Conservation (phyloP, 1,140 invertebrate genomes). For the Phthorimaea operculella region DNA sequence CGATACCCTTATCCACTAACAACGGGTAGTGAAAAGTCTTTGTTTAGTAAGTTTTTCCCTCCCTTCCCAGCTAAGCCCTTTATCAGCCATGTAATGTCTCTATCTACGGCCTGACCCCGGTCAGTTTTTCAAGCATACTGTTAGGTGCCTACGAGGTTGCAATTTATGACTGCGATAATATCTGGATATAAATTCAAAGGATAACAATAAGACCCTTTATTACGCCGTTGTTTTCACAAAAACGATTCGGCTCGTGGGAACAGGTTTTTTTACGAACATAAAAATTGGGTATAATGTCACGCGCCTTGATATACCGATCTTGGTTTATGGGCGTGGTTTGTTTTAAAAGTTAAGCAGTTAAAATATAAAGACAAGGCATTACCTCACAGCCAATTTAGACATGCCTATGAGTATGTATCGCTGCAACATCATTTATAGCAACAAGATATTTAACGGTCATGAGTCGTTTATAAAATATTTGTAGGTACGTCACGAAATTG, state of each 20-base stretch:
- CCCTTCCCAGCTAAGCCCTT: too few relatives aligned
- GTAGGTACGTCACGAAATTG: too few relatives aligned
- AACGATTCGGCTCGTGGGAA: conserved; percentile 48
- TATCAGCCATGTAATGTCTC: too few relatives aligned
- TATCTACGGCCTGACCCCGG: conserved; percentile 9
- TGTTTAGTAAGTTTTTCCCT: too few relatives aligned
- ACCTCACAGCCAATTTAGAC: too few relatives aligned
- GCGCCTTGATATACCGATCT: conserved; percentile 50
- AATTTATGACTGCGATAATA: conserved; percentile 62
- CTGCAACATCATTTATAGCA: too few relatives aligned
- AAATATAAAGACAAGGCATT: too few relatives aligned
- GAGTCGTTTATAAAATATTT: too few relatives aligned
- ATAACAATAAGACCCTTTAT: conserved; percentile 64
- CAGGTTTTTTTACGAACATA: conserved; percentile 51
- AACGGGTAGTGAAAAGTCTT: too few relatives aligned
- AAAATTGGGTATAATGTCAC: conserved; percentile 54
- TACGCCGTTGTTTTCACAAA: conserved; percentile 58
- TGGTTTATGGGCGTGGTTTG: conserved; percentile 29
- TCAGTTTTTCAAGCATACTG: conserved; percentile 46
- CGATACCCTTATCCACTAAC: too few relatives aligned
- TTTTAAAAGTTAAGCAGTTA: not conserved
- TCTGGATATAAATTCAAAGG: conserved; percentile 64
- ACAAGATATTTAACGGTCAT: too few relatives aligned
- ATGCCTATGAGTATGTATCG: too few relatives aligned
- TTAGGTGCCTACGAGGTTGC: conserved; percentile 44